A percentile compares a stretch with the other conserved stretches of the same genome.
Evolutionary conservation across 2,888 invertebrate genomes (phyloP).

Genomic region (Aleiodes alternator): DNA sequence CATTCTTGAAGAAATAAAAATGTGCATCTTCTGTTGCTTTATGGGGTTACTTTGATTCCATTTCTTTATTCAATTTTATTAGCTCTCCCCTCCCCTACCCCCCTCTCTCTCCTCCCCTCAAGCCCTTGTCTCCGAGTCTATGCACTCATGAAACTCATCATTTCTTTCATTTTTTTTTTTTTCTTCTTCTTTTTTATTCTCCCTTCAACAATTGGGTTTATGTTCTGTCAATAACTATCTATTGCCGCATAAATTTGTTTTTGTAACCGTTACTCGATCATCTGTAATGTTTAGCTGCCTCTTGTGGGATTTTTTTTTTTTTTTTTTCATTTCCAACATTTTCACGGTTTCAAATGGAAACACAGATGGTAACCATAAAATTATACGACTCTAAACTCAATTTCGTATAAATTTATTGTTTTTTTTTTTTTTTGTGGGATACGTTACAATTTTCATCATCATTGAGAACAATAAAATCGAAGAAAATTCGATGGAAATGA

Average conservation of each 20-base stretch:
- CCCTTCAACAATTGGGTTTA: conserved; percentile 10
- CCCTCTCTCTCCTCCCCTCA: not conserved
- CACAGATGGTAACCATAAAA: conserved; percentile 4
- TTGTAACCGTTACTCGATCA: conserved; percentile 26
- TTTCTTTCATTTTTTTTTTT: not conserved
- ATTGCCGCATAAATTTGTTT: conserved; percentile 33
- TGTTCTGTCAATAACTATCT: conserved; percentile 19
- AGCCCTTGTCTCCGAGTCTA: not conserved
- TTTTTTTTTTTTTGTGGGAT: not conserved
- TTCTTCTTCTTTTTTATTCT: not conserved
- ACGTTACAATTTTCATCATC: not conserved
- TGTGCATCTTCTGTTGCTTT: conserved; percentile 2
- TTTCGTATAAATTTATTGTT: not conserved
- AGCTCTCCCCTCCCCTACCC: not conserved
- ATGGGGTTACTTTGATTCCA: conserved; percentile 6
- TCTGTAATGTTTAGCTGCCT: not conserved
- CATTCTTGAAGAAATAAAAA: conserved; percentile 8
- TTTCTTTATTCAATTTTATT: not conserved
- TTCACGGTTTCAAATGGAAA: not conserved
- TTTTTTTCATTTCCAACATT: no score
- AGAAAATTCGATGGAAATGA: no score
- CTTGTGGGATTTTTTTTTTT: not conserved
- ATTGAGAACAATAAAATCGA: not conserved
- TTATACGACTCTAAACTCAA: conserved; percentile 1
- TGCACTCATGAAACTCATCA: not conserved